Conservation (phyloP, 2,797 vertebrate species). For the Psittacula derbiana region DNA sequence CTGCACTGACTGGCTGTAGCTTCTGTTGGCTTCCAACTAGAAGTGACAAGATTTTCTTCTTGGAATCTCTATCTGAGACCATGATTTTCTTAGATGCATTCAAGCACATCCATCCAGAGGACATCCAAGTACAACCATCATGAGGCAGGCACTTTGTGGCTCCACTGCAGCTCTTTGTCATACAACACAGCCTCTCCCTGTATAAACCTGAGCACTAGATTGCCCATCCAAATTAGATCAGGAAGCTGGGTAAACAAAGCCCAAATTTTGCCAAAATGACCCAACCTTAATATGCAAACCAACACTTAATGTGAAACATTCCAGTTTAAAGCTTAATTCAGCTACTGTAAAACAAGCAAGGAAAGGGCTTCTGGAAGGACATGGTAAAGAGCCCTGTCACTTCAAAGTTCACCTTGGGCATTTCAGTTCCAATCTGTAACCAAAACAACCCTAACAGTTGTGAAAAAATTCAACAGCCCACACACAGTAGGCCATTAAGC, state of each 20-base stretch:
- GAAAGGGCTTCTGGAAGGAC: background rate
- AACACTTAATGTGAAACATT: background rate
- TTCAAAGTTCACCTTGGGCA: background rate
- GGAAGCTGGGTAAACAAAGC: background rate
- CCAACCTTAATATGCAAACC: background rate
- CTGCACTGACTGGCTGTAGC: background rate
- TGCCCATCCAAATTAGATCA: background rate
- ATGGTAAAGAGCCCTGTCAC: background rate
- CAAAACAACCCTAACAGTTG: background rate
- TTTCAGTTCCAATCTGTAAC: background rate
- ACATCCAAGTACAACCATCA: background rate
- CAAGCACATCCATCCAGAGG: background rate
- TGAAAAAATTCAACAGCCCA: slow-evolving; percentile 17
- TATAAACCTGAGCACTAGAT: background rate
- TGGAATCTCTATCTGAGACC: background rate
- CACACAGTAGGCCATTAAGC: slow-evolving; percentile 9
- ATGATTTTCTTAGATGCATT: background rate
- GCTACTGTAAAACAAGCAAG: background rate
- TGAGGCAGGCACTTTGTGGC: background rate
- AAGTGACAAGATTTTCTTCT: background rate
- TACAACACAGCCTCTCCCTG: background rate
- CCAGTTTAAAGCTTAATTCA: background rate
- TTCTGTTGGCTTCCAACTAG: background rate
- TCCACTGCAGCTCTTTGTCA: background rate
- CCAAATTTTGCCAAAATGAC: background rate